A percentile compares a stretch with the other conserved stretches of the same genome.
Conservation (phyloP, 2,797 vertebrate genomes). For the Bradypodion pumilum region DNA sequence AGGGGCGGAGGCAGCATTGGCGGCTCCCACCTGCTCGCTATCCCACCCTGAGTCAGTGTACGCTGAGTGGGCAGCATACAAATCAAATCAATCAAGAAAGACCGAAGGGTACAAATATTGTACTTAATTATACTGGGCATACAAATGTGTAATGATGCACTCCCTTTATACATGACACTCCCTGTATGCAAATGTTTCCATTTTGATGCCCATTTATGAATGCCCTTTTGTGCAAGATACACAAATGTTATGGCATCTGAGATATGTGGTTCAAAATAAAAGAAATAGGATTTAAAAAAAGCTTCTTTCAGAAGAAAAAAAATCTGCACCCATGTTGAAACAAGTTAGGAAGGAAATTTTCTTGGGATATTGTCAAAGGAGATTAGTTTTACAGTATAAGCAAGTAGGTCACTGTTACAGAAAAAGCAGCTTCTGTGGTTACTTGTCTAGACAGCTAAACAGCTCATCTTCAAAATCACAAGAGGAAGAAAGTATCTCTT, state of each 20-base stretch:
- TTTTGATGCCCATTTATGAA: not conserved
- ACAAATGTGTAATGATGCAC: too few relatives aligned
- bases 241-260: conserved; percentile 27
- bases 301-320: conserved; percentile 51
- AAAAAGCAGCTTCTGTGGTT: conserved; percentile 56
- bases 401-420: conserved; percentile 76
- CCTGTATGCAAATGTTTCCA: not conserved
- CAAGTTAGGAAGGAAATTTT: conserved; percentile 67
- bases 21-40: too few relatives aligned
- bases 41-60: too few relatives aligned
- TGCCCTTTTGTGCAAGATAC: conserved; percentile 21
- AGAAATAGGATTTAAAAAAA: conserved; percentile 2
- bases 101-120: not conserved
- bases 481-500: conserved; percentile 29
- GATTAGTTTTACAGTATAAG: conserved; percentile 69
- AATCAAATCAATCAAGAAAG: too few relatives aligned
- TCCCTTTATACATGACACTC: not conserved
- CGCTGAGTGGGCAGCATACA: too few relatives aligned
- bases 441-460: conserved; percentile 69
- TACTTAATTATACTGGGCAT: not conserved
- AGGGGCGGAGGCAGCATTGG: too few relatives aligned
- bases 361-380: conserved; percentile 68
- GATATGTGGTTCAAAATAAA: conserved; percentile 39
- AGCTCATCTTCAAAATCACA: conserved; percentile 60
- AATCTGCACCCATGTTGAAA: conserved; percentile 56